Percentiles rank a stretch among this genome's conserved stretches.
These are phyloP conservation scores for Lipotes vexillifer DNA, from an alignment of 2,113 vertebrate species.

Conservation along the genomic window DNA sequence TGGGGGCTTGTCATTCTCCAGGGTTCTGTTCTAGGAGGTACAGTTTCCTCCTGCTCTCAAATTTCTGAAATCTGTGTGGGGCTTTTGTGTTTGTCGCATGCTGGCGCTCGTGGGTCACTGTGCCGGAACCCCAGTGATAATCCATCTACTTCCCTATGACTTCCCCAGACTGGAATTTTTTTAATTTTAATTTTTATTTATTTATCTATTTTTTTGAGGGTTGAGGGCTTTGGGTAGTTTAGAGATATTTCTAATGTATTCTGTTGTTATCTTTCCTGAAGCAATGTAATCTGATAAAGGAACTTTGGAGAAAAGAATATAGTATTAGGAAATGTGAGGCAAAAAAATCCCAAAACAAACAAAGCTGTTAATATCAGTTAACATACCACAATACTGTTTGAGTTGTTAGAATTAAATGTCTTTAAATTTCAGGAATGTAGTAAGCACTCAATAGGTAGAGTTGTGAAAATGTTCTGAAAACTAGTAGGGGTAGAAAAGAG, in stretches of 20 bases:
- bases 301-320: not conserved
- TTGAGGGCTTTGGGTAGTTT: not conserved
- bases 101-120: not conserved
- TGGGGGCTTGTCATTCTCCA: not conserved
- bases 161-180: not conserved
- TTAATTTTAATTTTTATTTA: not conserved
- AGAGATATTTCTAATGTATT: not conserved
- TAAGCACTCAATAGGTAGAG: not conserved
- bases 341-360: not conserved
- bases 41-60: not conserved
- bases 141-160: not conserved
- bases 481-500: not conserved
- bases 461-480: constrained; percentile 14
- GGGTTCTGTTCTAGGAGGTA: not conserved
- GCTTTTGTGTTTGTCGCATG: not conserved
- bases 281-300: not conserved
- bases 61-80: not conserved
- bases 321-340: not conserved
- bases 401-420: not conserved
- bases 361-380: not conserved
- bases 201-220: not conserved
- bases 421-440: not conserved
- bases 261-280: not conserved
- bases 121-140: not conserved
- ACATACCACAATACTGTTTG: not conserved